These are phyloP conservation scores for Himantopus leucocephalus DNA, from an alignment of 2,113 vertebrate species.

Conservation along the genomic window DNA sequence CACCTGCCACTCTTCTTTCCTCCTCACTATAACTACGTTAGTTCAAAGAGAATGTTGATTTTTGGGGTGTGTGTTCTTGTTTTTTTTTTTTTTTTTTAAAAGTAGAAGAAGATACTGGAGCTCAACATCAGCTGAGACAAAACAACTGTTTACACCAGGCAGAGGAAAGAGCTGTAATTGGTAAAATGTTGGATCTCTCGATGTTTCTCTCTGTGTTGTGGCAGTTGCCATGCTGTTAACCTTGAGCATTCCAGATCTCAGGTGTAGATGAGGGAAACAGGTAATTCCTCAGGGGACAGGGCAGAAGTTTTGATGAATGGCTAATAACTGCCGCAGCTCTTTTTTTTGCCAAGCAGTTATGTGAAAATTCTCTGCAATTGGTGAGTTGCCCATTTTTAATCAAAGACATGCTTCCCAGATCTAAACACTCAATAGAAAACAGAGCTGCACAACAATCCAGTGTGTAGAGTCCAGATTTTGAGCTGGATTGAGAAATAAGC, in stretches of 20 bases:
- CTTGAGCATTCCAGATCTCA: neutral
- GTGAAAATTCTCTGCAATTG: slow-evolving; percentile 41
- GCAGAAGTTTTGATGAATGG: neutral
- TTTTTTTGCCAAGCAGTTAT: neutral
- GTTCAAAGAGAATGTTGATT: neutral
- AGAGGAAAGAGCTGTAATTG: neutral
- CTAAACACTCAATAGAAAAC: slow-evolving; percentile 31
- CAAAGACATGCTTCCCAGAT: slow-evolving; percentile 13
- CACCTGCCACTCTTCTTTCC: neutral
- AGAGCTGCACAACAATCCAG: slow-evolving; percentile 3
- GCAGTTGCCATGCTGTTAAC: neutral
- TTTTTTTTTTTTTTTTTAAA: neutral
- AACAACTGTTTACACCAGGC: neutral
- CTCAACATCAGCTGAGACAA: neutral
- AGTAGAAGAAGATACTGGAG: neutral
- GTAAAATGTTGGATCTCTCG: neutral
- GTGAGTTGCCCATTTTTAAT: slow-evolving; percentile 51
- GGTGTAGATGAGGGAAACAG: neutral
- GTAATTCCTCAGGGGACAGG: neutral
- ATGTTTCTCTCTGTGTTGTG: neutral
- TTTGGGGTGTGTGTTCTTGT: neutral
- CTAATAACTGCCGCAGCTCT: neutral
- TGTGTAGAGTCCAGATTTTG: neutral
- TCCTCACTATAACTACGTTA: neutral
- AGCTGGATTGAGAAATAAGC: slow-evolving; percentile 24